Evolutionary conservation across 2,113 vertebrate species (phyloP).

Genomic region (Hyla sarda): DNA sequence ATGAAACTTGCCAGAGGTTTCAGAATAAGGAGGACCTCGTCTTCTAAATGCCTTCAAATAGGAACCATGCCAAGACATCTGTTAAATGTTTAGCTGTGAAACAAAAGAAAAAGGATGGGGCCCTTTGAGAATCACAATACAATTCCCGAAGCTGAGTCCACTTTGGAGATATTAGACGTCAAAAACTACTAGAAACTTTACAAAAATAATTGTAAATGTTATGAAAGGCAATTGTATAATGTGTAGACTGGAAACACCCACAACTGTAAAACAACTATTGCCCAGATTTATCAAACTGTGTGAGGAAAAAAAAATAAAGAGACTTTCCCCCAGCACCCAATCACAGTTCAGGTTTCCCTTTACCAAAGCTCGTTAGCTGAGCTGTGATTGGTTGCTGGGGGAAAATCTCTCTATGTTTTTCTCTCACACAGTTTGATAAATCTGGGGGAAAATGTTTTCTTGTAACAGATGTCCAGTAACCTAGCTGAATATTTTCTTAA

Average conservation of each 20-base stretch:
- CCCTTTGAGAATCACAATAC: slow-evolving; percentile 10
- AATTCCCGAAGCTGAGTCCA: slow-evolving; percentile 1
- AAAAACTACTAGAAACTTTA: not conserved
- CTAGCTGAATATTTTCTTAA: not conserved
- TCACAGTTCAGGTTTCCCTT: too few relatives aligned
- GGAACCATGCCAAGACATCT: slow-evolving; percentile 53
- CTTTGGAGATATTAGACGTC: slow-evolving; percentile 6
- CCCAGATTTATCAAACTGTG: too few relatives aligned
- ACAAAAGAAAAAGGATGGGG: slow-evolving; percentile 42
- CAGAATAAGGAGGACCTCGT: slow-evolving; percentile 15
- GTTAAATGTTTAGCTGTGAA: slow-evolving; percentile 45
- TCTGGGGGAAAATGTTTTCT: too few relatives aligned
- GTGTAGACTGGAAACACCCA: too few relatives aligned
- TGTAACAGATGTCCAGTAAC: not conserved
- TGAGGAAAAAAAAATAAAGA: too few relatives aligned
- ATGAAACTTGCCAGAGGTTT: slow-evolving; percentile 50
- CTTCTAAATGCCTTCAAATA: slow-evolving; percentile 42
- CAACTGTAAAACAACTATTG: not conserved
- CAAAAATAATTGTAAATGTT: not conserved
- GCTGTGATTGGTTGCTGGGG: too few relatives aligned
- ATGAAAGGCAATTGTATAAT: not conserved
- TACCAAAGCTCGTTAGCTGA: too few relatives aligned
- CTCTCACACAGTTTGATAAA: too few relatives aligned
- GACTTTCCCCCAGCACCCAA: too few relatives aligned
- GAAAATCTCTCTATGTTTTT: too few relatives aligned